Base-by-base conservation (phyloP, 2,113 vertebrate species). In the Siniperca chuatsi region DNA sequence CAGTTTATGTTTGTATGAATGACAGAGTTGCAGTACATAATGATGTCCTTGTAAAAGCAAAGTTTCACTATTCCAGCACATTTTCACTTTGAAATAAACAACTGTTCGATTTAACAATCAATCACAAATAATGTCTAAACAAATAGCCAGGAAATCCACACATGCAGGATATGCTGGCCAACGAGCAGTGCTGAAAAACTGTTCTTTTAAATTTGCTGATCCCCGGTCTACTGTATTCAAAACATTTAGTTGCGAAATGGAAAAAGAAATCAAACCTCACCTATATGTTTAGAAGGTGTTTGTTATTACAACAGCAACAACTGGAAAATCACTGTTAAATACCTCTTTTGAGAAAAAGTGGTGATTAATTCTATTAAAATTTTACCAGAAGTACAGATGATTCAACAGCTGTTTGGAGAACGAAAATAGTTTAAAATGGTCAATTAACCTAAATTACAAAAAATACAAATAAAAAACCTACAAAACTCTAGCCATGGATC, bases 381-480 rank as follows among this genome's bases (percentile, higher is more conserved):
- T 46, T 21, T 50, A 46, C 48, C 13, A 46, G 72, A 71, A 48
- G 4, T 67, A 18, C 33, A 67, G 58, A 71, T 79, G 75, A 78
- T 48, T 77, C 44, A 71, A 48, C 60, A 89, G 62, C 60, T 80
- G 75, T 75, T 76, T 15, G 60, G 81, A 61, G 50, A 37, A 3
- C 5, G 3, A 55, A 79, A 87, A 70, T 13, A 55, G 21, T 58
- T 67, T 66, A 35, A 73, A 62, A 15, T 18, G 23, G 69, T 84
- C 35, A 81, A 52, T 85, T 81, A 77, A 72, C 44, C 20, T 40
- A 58, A 67, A 33, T 73, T 64, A 72, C 29, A 72, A 23, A 20
- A 75, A 13, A 48, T 0, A 64, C 52, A 70, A 62, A 70, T 12
- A 46, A 46, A 46, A 46, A 46, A 11, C 44, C n/a, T 37, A 64